These are phyloP conservation scores for Otocyon megalotis DNA, from an alignment of 2,113 vertebrate species.

Conservation along the genomic window DNA sequence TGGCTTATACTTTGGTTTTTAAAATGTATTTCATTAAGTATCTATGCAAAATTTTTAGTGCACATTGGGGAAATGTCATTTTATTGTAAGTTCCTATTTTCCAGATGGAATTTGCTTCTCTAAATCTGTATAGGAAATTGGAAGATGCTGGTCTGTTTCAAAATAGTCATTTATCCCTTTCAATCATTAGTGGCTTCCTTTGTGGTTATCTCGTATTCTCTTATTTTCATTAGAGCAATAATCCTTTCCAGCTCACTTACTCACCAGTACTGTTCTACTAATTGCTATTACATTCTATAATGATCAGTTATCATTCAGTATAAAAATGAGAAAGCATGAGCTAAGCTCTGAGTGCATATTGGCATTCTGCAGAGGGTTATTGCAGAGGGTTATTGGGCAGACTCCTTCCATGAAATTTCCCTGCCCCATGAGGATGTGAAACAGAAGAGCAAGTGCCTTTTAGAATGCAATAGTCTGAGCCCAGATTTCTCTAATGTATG, in stretches of 20 bases:
- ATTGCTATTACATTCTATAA: neutral
- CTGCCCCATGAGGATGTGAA: neutral
- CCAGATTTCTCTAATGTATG: neutral
- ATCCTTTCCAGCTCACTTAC: neutral
- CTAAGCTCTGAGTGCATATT: accelerated
- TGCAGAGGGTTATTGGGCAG: neutral
- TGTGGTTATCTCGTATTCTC: too few species aligned
- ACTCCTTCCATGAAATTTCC: neutral
- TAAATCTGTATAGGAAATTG: constrained; percentile 64
- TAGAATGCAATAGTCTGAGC: accelerated
- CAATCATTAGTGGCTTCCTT: neutral
- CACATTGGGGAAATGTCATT: constrained; percentile 71
- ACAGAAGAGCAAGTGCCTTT: neutral
- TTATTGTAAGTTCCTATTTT: constrained; percentile 70
- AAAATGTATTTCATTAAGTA: neutral
- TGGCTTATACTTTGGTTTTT: neutral
- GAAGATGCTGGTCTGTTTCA: constrained; percentile 63
- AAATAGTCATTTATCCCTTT: constrained; percentile 16
- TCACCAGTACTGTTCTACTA: neutral
- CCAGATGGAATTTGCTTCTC: constrained; percentile 63
- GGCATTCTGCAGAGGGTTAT: neutral
- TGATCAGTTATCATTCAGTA: neutral
- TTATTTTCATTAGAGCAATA: neutral
- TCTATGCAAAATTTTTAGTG: constrained; percentile 55
- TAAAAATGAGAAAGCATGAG: neutral